A percentile compares a stretch with the other conserved stretches of the same genome.
These are phyloP conservation scores for Egretta garzetta DNA, from an alignment of 2,113 vertebrate genomes.

Conservation along the genomic window DNA sequence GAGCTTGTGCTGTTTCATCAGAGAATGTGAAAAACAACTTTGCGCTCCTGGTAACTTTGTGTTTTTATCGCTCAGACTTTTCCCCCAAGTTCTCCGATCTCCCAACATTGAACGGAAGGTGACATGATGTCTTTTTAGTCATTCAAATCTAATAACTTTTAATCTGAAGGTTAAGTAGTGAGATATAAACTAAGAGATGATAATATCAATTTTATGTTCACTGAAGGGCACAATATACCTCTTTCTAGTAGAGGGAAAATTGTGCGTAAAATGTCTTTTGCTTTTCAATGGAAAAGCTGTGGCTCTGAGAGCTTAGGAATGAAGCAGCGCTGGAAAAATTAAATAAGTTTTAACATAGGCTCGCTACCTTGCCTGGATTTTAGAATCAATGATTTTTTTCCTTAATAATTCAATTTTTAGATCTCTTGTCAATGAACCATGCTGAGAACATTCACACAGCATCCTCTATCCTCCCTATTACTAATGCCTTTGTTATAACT, in stretches of 20 bases:
- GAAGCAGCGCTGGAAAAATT: slow-evolving; percentile 53
- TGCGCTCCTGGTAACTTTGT: not conserved
- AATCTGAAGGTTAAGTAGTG: slow-evolving; percentile 87
- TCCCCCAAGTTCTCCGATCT: slow-evolving; percentile 47
- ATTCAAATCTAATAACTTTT: slow-evolving; percentile 86
- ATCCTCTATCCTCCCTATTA: not conserved
- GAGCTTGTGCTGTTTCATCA: not conserved
- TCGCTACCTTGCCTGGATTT: slow-evolving; percentile 61
- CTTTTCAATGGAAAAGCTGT: slow-evolving; percentile 70
- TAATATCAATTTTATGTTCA: slow-evolving; percentile 87
- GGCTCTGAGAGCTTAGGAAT: slow-evolving; percentile 59
- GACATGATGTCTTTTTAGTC: slow-evolving; percentile 80
- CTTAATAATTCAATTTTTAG: slow-evolving; percentile 67
- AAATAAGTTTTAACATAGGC: slow-evolving; percentile 67
- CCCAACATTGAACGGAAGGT: slow-evolving; percentile 67
- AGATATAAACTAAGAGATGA: slow-evolving; percentile 84
- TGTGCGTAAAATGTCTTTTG: slow-evolving; percentile 83
- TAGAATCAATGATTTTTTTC: slow-evolving; percentile 44
- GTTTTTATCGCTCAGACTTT: slow-evolving; percentile 44
- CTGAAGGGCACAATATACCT: slow-evolving; percentile 83
- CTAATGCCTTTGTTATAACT: slow-evolving; percentile 40
- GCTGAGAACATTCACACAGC: slow-evolving; percentile 47
- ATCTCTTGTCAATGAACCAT: slow-evolving; percentile 58
- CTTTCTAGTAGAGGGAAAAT: slow-evolving; percentile 80
- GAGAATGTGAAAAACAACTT: not conserved